phyloP scores from a whole-genome alignment of 2,113 vertebrate species.

The Sitta europaea region DNA sequence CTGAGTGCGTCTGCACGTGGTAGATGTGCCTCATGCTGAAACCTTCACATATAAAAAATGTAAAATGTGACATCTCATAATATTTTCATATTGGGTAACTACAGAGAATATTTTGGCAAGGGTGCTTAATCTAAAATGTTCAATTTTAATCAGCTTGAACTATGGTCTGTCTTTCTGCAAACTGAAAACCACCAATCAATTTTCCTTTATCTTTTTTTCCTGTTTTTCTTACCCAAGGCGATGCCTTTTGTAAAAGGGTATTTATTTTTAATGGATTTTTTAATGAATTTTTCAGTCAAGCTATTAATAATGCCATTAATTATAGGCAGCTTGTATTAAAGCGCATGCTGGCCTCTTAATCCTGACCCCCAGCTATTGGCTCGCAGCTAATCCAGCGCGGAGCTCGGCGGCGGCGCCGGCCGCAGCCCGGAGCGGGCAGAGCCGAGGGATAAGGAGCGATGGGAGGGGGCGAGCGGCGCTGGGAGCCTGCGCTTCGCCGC shows the following conservation, averaged over 20 bases:
- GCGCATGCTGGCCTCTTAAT: conserved; percentile 93
- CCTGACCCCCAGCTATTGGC: conserved; percentile 98
- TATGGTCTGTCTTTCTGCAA: conserved; percentile 88
- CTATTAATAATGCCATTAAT: conserved; percentile 99
- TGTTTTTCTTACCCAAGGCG: conserved; percentile 90
- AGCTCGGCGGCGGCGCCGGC: conserved; percentile 85
- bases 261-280: conserved; percentile 99
- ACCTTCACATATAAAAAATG: conserved; percentile 56
- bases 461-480: conserved; percentile 51
- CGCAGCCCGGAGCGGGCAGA: conserved; percentile 74
- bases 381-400: conserved; percentile 93
- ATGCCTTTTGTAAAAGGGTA: conserved; percentile 99
- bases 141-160: conserved; percentile 89
- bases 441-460: conserved; percentile 70
- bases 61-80: conserved; percentile 69
- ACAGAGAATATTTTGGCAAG: conserved; percentile 83
- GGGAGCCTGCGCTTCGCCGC: conserved; percentile 75
- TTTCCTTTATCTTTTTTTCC: conserved; percentile 85
- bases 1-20: accelerated
- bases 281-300: conserved; percentile 99
- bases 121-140: conserved; percentile 85
- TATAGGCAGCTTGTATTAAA: conserved; percentile 96
- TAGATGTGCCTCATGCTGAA: conserved; percentile 1
- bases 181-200: conserved; percentile 92
- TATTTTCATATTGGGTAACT: conserved; percentile 81